These are phyloP conservation scores for Ischnura elegans DNA, from an alignment of 2,888 invertebrate genomes.

Conservation along the genomic window DNA sequence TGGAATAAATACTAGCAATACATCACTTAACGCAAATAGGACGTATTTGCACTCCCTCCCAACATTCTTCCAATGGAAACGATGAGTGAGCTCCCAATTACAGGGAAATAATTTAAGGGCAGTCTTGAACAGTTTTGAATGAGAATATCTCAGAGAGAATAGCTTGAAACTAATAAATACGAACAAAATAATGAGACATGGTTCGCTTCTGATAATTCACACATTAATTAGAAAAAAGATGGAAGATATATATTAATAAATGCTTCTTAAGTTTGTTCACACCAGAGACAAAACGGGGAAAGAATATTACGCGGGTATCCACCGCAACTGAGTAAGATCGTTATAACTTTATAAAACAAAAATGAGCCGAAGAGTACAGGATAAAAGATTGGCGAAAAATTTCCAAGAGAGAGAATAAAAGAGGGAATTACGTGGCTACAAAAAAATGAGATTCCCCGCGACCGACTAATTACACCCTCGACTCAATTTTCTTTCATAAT, in stretches of 20 bases:
- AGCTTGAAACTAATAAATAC: neutral
- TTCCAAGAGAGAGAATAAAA: neutral
- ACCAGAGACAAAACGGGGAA: neutral
- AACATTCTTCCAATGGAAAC: too few relatives aligned
- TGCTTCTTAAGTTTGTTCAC: constrained; percentile 7
- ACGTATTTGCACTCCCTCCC: too few relatives aligned
- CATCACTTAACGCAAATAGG: neutral
- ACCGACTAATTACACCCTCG: neutral
- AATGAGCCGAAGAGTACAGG: neutral
- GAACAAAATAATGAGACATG: neutral
- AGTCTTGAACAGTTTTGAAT: neutral
- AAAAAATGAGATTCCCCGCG: neutral
- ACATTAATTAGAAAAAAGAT: neutral
- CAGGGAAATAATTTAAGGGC: too few relatives aligned
- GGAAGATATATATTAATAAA: neutral
- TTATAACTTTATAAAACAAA: constrained; percentile 23
- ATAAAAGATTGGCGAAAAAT: constrained; percentile 11
- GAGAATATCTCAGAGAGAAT: neutral
- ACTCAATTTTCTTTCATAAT: neutral
- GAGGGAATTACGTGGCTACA: neutral
- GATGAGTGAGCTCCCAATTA: too few relatives aligned
- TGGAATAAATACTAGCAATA: neutral
- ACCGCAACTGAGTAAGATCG: neutral
- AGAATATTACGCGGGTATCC: neutral
- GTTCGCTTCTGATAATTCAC: neutral